Evolutionary conservation across 2,888 invertebrate genomes (phyloP).

Genomic region (Heteropelma amictum): DNA sequence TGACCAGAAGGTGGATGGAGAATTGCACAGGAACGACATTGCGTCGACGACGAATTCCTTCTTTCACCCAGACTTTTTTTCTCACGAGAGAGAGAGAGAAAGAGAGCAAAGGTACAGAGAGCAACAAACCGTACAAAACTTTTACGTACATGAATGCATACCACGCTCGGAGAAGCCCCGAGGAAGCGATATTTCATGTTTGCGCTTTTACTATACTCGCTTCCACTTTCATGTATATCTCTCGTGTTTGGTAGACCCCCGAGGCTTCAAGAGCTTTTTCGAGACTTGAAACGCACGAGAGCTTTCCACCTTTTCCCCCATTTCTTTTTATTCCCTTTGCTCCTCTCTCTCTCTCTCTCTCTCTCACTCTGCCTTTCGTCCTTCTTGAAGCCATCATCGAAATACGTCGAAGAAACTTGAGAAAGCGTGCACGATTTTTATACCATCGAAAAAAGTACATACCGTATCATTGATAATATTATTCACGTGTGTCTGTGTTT

Average conservation of each 20-base stretch:
- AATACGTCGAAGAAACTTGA: background rate
- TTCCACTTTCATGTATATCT: background rate
- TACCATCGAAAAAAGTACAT: too few species aligned
- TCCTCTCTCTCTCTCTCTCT: background rate
- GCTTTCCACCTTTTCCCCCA: background rate
- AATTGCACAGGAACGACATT: constrained; percentile 25
- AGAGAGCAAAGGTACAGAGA: constrained; percentile 3
- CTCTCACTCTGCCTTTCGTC: background rate
- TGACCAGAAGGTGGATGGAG: constrained; percentile 38
- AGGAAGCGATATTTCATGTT: constrained; percentile 54
- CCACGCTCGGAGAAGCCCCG: constrained; percentile 27
- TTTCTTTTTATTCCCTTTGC: too few species aligned
- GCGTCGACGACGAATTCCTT: constrained; percentile 23
- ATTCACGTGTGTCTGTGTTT: too few species aligned
- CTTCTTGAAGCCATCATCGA: too few species aligned
- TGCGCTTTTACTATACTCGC: constrained; percentile 41
- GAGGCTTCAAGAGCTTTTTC: constrained; percentile 37
- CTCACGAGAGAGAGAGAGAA: background rate
- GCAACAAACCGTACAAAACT: constrained; percentile 49
- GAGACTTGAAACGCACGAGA: constrained; percentile 37
- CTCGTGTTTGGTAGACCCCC: constrained; percentile 36
- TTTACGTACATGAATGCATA: constrained; percentile 38
- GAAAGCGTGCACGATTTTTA: background rate
- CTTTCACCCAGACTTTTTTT: background rate
- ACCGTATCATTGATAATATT: too few species aligned